phyloP scores from a whole-genome alignment of 2,797 vertebrate species.

The Threskiornis aethiopicus region DNA sequence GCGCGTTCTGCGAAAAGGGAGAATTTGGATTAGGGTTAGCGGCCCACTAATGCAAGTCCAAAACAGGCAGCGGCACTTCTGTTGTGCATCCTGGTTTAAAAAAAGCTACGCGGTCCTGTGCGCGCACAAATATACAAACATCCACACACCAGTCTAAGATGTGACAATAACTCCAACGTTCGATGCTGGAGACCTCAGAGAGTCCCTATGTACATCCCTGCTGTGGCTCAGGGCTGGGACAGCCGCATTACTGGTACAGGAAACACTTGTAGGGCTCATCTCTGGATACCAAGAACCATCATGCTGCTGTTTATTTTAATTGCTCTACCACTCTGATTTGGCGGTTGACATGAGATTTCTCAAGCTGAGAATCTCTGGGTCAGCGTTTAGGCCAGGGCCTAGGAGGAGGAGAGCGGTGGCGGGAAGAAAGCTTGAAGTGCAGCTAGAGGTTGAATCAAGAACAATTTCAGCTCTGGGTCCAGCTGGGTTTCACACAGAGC shows the following conservation, averaged over 20 bases:
- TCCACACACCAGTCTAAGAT: background rate
- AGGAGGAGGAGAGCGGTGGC: background rate
- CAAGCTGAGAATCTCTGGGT: background rate
- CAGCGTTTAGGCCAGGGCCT: background rate
- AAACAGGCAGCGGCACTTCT: background rate
- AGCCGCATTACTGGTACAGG: background rate
- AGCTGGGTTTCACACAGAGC: background rate
- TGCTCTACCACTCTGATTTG: background rate
- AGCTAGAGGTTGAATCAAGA: background rate
- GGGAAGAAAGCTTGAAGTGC: background rate
- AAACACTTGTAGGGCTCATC: background rate
- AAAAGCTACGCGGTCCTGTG: background rate
- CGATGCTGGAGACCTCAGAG: background rate
- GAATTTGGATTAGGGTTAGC: background rate
- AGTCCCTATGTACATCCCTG: background rate
- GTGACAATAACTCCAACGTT: background rate
- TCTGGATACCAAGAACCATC: background rate
- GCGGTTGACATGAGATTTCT: background rate
- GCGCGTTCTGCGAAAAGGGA: rapidly evolving
- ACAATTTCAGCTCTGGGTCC: background rate
- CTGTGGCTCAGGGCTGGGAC: background rate
- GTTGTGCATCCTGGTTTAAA: slow-evolving; percentile 10
- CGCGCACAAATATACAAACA: background rate
- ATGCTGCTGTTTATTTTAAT: background rate
- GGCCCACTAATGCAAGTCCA: rapidly evolving